phyloP scores from a whole-genome alignment of 2,113 vertebrate genomes.

The Catharus bicknelli region DNA sequence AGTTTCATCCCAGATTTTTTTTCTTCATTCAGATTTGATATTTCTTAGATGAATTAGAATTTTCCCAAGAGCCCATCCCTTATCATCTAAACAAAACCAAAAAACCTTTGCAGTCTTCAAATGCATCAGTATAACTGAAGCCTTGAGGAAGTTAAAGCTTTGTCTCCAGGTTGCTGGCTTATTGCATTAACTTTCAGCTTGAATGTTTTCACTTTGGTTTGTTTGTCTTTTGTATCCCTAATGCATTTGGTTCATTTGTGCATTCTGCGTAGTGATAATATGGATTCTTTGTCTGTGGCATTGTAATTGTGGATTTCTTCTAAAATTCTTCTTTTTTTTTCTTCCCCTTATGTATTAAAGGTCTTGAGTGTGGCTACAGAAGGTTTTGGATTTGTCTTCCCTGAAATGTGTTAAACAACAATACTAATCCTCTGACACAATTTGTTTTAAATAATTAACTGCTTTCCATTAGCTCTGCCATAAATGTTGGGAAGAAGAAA shows the following conservation, averaged over 20 bases:
- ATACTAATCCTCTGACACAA: background rate
- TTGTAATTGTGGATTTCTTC: conserved; percentile 66
- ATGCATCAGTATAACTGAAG: conserved; percentile 50
- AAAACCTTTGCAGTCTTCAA: conserved; percentile 39
- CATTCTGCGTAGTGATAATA: conserved; percentile 50
- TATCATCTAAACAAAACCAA: conserved; percentile 55
- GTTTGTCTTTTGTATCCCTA: conserved; percentile 68
- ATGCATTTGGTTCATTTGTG: conserved; percentile 65
- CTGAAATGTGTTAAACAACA: background rate
- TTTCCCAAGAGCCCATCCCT: conserved; percentile 65
- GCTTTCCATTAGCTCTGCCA: conserved; percentile 7
- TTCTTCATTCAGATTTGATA: conserved; percentile 69
- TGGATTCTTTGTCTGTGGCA: conserved; percentile 60
- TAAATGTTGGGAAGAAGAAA: conserved; percentile 22
- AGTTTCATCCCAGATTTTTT: conserved; percentile 76
- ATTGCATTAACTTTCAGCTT: conserved; percentile 71
- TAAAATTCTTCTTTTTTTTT: conserved; percentile 52
- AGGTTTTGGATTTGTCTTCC: conserved; percentile 26
- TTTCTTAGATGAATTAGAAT: conserved; percentile 65
- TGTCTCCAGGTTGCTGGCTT: conserved; percentile 72
- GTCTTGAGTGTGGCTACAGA: conserved; percentile 34
- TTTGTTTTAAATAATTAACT: background rate
- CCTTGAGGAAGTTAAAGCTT: conserved; percentile 54
- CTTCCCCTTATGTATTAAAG: background rate
- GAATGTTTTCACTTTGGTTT: conserved; percentile 67